phyloP scores from a whole-genome alignment of 2,888 invertebrate genomes.

The Bombylius discolor region DNA sequence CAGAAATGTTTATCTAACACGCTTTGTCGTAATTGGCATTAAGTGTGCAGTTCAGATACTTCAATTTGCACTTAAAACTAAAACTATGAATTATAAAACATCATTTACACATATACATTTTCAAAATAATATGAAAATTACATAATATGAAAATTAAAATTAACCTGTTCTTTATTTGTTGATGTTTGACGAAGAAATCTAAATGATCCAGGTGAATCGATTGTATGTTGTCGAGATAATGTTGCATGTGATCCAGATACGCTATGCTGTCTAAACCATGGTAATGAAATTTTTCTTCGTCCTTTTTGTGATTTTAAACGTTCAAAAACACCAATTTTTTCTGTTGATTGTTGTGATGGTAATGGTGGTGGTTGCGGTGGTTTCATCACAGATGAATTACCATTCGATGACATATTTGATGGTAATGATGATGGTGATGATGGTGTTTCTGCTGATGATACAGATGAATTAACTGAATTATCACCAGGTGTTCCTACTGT shows the following conservation, averaged over 20 bases:
- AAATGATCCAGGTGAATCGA: conserved; percentile 79
- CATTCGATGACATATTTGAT: not conserved
- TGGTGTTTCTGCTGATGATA: not conserved
- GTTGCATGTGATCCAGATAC: conserved; percentile 58
- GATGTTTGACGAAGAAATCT: conserved; percentile 54
- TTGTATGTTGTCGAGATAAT: conserved; percentile 75
- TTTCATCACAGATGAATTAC: not conserved
- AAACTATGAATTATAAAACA: too few relatives aligned
- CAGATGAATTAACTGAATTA: not conserved
- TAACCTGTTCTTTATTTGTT: conserved; percentile 32
- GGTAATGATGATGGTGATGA: not conserved
- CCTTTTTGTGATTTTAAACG: conserved; percentile 49
- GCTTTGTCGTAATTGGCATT: too few relatives aligned
- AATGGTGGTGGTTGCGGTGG: conserved; percentile 12
- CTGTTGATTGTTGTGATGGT: conserved; percentile 10
- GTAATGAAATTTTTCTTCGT: conserved; percentile 74
- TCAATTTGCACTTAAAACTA: too few relatives aligned
- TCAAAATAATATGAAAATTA: too few relatives aligned
- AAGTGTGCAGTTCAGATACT: too few relatives aligned
- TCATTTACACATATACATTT: too few relatives aligned
- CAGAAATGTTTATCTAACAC: too few relatives aligned
- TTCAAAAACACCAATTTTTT: conserved; percentile 8
- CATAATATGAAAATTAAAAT: not conserved
- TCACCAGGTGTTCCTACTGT: not conserved
- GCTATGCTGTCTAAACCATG: conserved; percentile 79